These are phyloP conservation scores for Alcedo quadribrachys DNA, from an alignment of 2,797 vertebrate genomes.

Conservation along the genomic window DNA sequence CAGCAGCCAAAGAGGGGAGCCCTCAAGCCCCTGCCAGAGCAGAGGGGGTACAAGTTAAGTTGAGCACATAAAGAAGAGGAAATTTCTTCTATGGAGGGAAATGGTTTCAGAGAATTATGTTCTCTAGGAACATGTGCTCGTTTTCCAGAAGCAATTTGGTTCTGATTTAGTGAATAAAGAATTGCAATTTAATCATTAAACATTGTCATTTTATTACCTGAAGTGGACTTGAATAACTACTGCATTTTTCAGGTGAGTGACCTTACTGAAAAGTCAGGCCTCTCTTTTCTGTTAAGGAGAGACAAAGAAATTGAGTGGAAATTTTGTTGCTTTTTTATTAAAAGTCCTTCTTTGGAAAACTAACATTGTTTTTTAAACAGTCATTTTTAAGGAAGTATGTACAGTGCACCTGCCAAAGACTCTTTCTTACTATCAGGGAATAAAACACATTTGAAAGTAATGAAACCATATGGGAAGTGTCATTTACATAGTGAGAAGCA, in stretches of 20 bases:
- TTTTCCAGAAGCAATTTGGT: neutral
- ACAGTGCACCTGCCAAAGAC: neutral
- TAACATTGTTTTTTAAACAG: neutral
- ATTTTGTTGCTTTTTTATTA: neutral
- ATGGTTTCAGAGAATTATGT: neutral
- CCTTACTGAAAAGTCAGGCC: neutral
- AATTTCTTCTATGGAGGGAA: neutral
- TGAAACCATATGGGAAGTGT: neutral
- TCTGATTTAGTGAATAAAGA: neutral
- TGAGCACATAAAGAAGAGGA: neutral
- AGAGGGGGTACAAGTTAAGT: neutral
- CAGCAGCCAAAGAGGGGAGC: neutral
- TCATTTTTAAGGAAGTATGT: neutral
- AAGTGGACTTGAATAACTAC: neutral
- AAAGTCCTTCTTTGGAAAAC: neutral
- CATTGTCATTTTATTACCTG: constrained; percentile 2
- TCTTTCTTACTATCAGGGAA: neutral
- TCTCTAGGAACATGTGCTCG: neutral
- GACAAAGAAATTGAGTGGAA: neutral
- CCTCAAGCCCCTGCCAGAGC: neutral
- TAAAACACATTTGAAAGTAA: neutral
- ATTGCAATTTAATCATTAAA: neutral
- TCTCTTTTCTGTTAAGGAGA: neutral
- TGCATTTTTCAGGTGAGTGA: neutral
- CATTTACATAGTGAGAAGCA: neutral